Base-by-base conservation (phyloP, 2,113 vertebrate genomes). In the Corythornis vintsioides region DNA sequence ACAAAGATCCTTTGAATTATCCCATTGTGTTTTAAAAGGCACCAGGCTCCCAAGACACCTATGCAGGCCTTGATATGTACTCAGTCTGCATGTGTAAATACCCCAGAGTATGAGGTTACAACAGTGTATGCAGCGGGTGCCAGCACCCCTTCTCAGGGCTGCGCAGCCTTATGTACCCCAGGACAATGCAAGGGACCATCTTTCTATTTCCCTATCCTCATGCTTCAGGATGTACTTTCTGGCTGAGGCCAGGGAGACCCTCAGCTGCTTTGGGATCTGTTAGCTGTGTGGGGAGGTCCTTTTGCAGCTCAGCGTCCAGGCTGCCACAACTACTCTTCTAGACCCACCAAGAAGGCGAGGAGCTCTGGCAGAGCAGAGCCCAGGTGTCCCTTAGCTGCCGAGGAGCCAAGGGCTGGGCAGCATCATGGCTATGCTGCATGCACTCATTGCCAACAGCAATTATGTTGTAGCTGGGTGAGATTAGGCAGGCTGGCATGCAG, bases 401-500 rank as follows among this genome's bases (percentile, higher is more conserved):
- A 69, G 70, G n/a, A 83, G 65, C 55, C 1, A 6, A 28, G 53
- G 60, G 67, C 47, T 2, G 1, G 61, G 56, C 71, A 75, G 80
- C 28, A 33, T 10, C 15, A 21, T 75, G 78, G 63, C 66, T 71
- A 1, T 5, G 67, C 48, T 80, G 75, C 48, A 15, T 3, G 76
- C 15, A 14, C 55, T 45, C 3, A 0, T 43, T 2, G 48, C 66
- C 1, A 6, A 63, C 92, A 81, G 70, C 53, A 72, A 81, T 87
- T 55, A 52, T 26, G 29, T 18, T 63, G 81, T 63, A 73, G 80
- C 35, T 83, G 63, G 69, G 82, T 69, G 75, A 86, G 61, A 79
- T 85, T 2, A 92, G 79, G 81, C 80, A 94, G 83, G 20, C 42
- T 92, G 92, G 91, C 89, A 90, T 45, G 77, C 85, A 79, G 87